phyloP scores from a whole-genome alignment of 2,888 invertebrate species.

The Eupithecia subumbrata region DNA sequence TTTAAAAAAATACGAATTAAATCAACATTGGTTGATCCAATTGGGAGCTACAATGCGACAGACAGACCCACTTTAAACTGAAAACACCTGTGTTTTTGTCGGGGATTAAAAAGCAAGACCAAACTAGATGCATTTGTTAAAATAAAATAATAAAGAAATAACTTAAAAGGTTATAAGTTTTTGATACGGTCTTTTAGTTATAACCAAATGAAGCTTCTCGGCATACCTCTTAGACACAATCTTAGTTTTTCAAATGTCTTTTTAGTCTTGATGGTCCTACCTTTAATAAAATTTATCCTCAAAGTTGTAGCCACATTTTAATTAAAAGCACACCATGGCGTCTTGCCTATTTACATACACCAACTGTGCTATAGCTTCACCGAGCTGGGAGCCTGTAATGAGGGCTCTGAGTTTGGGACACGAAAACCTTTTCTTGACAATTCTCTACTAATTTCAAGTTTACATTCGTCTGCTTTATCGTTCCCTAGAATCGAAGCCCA shows the following conservation, averaged over 20 bases:
- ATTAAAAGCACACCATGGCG: background rate
- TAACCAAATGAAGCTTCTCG: too few species aligned
- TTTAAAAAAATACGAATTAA: background rate
- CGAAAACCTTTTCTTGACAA: background rate
- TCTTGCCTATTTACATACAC: conserved; percentile 4
- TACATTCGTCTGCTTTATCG: background rate
- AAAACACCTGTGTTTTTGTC: background rate
- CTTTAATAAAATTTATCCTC: background rate
- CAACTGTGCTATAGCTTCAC: background rate
- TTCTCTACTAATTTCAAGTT: background rate
- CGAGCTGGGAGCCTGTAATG: background rate
- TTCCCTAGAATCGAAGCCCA: background rate
- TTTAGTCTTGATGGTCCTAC: background rate
- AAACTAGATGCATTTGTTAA: background rate
- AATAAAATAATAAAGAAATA: background rate
- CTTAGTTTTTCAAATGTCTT: too few species aligned
- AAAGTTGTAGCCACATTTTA: background rate
- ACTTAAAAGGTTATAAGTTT: too few species aligned
- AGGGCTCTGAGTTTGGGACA: background rate
- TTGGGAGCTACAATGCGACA: background rate
- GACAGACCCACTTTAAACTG: background rate
- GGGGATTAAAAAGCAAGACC: background rate
- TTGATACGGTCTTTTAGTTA: too few species aligned
- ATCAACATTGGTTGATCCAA: background rate
- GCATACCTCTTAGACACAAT: too few species aligned